Evolutionary conservation across 2,797 vertebrate genomes (phyloP), one percentile per base, ranked within the genome.

Genomic region (Muscicapa striata): DNA sequence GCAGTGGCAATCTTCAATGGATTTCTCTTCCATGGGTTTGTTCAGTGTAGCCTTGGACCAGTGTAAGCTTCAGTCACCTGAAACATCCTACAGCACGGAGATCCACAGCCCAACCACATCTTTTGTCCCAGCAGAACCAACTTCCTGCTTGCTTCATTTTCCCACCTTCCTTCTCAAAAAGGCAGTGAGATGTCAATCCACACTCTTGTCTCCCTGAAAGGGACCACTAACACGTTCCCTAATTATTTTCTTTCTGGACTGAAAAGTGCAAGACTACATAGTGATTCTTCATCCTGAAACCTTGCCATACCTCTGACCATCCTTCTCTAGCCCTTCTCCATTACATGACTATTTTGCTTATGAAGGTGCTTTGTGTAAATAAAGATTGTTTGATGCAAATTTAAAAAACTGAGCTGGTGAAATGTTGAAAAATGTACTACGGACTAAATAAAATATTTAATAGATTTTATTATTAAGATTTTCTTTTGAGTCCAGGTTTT

Each of bases 381-480:
- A 72, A 84, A 82, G 17, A 41, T 11, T 59, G 54, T 62, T 84
- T 79, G 45, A 74, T 40, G 30, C 24, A 79, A 79, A 45, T 40
- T 43, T 3, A 58, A 91, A 87, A 45, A 3, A 13, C 19, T 26
- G 68, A 83, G 29, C 34, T 77, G 61, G n/a, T 80, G 78, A 32
- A 62, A 57, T 26, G 17, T 27, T 88, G 57, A 80, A 94, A 92
- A 89, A 80, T 58, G 49, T 59, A 49, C 67, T 49, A 23, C 32
- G 13, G 30, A 49, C 17, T 80, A 61, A 84, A 63, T 38, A 84
- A 93, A 83, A 79, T 59, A 38, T 55, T 73, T 62, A 89, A 89
- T 79, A 94, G 77, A 84, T 84, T 93, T 90, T 87, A 52, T 70
- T 34, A 93, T 69, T 55, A 69, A 66, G 43, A 54, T 94, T 92